Evolutionary conservation across 1,140 invertebrate genomes (phyloP), one percentile per base, ranked within the genome.

Genomic region (Atta colombica): DNA sequence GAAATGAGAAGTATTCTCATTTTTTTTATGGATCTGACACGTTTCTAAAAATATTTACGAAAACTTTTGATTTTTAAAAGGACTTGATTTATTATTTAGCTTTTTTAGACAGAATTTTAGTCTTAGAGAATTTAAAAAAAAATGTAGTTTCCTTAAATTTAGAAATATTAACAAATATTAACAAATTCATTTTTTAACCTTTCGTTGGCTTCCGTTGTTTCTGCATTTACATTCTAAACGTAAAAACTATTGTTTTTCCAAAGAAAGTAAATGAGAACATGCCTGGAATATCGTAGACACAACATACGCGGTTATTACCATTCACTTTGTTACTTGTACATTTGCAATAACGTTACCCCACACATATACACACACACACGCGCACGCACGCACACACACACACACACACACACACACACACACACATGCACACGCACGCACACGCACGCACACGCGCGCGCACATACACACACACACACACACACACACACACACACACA

Each of bases 321-420:
- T 75, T 75, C 12, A 75, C 49, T 74, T 74, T 51, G 71, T 31
- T 74, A 28, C 51, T 75, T 75, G n/a, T 35, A 39, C 6, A 8
- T 39, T 39, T 39, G 72, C 14, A 58, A 58, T 21, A 69, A 51
- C 7, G 5, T 65, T 25, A 25, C 25, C 25, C 25, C 25, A 25
- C 25, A 25, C 25, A 25, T 0, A 25, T 0, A 53, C 28, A 28
- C 28, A 1, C 28, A 28, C 28, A 28, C 25, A 45, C 39, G 12
- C 25, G 14, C 28, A 6, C n/a, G 31, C 25, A 25, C 25, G 0
- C 25, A 25, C 25, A 25, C 25, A 8, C 39, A 0, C 7, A 8
- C 7, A 8, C 39, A 45, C 39, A 45, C 25, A n/a, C 28, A 6
- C n/a, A 53, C 28, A 28, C 28, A 1, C 28, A 28, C 28, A 28